Conservation (phyloP, 1,140 invertebrate species). For the Sinella curviseta region DNA sequence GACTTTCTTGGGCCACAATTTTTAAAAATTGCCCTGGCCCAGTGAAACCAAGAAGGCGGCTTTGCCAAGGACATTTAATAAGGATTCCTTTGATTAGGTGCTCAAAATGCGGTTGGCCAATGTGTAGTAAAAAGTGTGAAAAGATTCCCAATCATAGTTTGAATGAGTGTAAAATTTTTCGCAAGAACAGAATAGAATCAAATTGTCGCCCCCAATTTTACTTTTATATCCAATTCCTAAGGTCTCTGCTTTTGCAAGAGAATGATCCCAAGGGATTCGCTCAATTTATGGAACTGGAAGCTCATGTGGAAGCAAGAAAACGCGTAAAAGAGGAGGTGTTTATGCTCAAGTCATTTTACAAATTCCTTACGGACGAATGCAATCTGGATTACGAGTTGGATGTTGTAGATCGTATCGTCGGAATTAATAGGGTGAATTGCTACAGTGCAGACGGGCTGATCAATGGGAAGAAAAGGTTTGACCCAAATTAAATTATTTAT, state of each 20-base stretch:
- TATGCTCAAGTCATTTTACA: slow-evolving; percentile 12
- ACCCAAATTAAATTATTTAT: neutral
- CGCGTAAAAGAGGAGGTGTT: neutral
- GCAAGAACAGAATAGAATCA: neutral
- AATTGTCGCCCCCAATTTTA: neutral
- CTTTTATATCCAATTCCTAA: slow-evolving; percentile 4
- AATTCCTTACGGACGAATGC: slow-evolving; percentile 17
- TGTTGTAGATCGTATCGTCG: neutral
- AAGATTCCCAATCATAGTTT: neutral
- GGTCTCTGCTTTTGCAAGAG: neutral
- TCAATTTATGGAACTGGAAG: slow-evolving; percentile 9
- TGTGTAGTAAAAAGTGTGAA: slow-evolving; percentile 22
- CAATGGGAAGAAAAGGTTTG: neutral
- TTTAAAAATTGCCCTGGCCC: too few species aligned
- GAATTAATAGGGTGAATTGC: slow-evolving; percentile 6
- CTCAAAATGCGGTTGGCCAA: slow-evolving; percentile 23
- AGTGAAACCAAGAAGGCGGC: too few species aligned
- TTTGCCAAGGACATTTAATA: too few species aligned
- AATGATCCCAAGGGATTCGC: neutral
- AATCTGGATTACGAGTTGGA: neutral
- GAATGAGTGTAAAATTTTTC: slow-evolving; percentile 13
- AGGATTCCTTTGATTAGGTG: too few species aligned
- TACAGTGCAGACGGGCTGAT: slow-evolving; percentile 1
- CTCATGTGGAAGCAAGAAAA: neutral
- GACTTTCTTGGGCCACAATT: too few species aligned